Base-by-base conservation (phyloP, 2,113 vertebrate genomes). In the Ranitomeya variabilis region DNA sequence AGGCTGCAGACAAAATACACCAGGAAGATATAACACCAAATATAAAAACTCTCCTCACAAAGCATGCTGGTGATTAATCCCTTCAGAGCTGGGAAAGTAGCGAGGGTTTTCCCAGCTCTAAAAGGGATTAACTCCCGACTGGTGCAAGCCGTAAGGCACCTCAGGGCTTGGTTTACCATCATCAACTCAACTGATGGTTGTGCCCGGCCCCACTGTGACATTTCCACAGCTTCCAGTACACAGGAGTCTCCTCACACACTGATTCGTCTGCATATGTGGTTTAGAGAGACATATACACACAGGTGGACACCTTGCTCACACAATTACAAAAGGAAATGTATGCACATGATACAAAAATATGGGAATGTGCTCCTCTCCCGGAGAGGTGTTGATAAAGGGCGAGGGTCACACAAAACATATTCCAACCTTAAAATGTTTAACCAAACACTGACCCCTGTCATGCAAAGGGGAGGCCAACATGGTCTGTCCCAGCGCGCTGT, bases 371-470 rank as follows among this genome's bases (percentile, higher is more conserved):
- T 73, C 81, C 62, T 89, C 87, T 89, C 87, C 81, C 69, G 82
- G 67, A 89, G 71, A 89, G 82, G 81, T 59, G 37, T 76, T 23
- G 59, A 37, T 59, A 69, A 64, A 84, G 71, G 87, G 80, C 45
- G 78, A 82, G 87, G 73, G 23, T 85, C 87, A 89, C 87, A 89
- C 73, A 79, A 89, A 89, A 85, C 87, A 89, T 73, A 85, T 79
- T 66, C 82, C 87, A 89, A 89, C 82, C 87, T 84, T 79, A 55
- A 89, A 89, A 60, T 85, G 81, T 85, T 85, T 79, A 89, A 85
- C 82, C 87, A 85, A 89, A 89, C 87, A 89, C 87, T 89, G 87
- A 77, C 81, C 87, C 87, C 87, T 78, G 81, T 89, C 87, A 89
- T 89, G 87, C 87, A 89, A 89, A 89, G 82, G 87, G 81, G 87